Evolutionary conservation across 2,113 vertebrate genomes (phyloP).

Genomic region (Eidolon helvum): DNA sequence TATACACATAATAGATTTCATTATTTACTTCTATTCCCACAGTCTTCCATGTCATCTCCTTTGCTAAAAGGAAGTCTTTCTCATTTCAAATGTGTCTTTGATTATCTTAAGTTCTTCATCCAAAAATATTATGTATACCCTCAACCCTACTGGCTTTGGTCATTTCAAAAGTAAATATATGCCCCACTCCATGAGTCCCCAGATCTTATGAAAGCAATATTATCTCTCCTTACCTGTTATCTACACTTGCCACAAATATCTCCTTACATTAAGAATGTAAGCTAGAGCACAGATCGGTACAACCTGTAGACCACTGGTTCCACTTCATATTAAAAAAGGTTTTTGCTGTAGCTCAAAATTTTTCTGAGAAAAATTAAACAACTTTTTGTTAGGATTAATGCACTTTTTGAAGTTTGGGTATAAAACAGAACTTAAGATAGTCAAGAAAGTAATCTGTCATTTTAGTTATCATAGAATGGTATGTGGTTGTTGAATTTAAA

Average conservation of each 20-base stretch:
- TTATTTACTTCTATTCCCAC: neutral
- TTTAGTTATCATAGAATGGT: neutral
- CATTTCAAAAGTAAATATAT: conserved; percentile 1
- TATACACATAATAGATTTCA: neutral
- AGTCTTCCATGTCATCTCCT: neutral
- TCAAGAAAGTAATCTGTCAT: neutral
- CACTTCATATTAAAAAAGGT: neutral
- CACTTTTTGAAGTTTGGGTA: conserved; percentile 1
- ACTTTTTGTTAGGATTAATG: conserved; percentile 25
- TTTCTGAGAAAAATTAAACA: neutral
- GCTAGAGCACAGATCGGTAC: neutral
- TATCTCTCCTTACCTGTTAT: neutral
- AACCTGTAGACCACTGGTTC: neutral
- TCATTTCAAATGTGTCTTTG: neutral
- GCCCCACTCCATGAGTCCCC: neutral
- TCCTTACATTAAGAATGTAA: neutral
- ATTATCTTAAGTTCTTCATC: neutral
- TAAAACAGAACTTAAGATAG: conserved; percentile 26
- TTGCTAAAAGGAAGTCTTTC: neutral
- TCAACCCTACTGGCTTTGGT: neutral
- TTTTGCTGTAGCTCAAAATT: neutral
- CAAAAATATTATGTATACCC: neutral
- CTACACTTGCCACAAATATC: neutral
- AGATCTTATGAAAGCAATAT: neutral
- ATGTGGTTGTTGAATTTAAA: conserved; percentile 10